Evolutionary conservation across 2,888 invertebrate genomes (phyloP).

Genomic region (Antheraea assamensis): DNA sequence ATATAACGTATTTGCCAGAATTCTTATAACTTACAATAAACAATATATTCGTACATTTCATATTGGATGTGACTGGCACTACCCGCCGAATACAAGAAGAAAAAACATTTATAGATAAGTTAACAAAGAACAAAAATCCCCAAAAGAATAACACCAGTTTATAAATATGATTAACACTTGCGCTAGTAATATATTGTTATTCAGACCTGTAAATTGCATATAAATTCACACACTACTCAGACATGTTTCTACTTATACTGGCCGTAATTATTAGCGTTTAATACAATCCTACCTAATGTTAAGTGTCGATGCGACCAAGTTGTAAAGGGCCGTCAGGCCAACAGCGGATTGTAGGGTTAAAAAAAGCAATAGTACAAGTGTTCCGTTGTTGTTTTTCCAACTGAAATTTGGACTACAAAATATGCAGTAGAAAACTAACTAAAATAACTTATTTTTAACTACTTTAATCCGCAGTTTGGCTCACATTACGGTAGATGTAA

Average conservation of each 20-base stretch:
- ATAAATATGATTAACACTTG: not conserved
- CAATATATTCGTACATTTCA: conserved; percentile 5
- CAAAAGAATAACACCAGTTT: not conserved
- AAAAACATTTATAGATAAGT: not conserved
- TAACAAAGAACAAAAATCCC: not conserved
- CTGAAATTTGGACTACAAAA: too few relatives aligned
- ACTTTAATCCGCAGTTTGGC: too few relatives aligned
- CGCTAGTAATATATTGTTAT: not conserved
- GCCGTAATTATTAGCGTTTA: too few relatives aligned
- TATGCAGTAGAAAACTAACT: too few relatives aligned
- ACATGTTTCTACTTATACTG: not conserved
- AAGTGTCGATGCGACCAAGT: too few relatives aligned
- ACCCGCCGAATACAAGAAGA: not conserved
- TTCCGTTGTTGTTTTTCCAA: too few relatives aligned
- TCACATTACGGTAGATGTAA: too few relatives aligned
- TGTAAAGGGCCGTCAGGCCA: too few relatives aligned
- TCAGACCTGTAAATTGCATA: not conserved
- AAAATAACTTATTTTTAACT: too few relatives aligned
- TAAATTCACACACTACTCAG: not conserved
- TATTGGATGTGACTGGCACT: not conserved
- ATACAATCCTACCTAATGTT: too few relatives aligned
- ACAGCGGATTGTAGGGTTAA: too few relatives aligned
- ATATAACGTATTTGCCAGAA: not conserved
- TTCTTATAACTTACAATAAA: not conserved
- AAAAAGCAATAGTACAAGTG: too few relatives aligned